phyloP scores from a whole-genome alignment of 2,888 invertebrate species.

The Sepiola atlantica region DNA sequence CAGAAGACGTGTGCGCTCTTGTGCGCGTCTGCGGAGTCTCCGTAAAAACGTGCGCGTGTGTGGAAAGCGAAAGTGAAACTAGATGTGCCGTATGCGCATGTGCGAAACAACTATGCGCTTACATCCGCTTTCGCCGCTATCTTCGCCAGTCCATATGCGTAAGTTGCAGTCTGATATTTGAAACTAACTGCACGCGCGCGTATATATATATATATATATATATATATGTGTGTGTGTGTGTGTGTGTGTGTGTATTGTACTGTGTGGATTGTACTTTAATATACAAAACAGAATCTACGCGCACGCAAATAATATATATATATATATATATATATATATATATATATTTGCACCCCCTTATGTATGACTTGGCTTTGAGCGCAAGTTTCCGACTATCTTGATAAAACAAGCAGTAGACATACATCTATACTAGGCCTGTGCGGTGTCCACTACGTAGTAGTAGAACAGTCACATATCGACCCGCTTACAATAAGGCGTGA shows the following conservation, averaged over 20 bases:
- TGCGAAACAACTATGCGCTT: neutral
- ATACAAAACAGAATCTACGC: neutral
- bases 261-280: neutral
- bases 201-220: neutral
- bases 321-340: neutral
- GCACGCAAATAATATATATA: neutral
- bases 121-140: neutral
- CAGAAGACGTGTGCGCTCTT: neutral
- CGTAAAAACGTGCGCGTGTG: neutral
- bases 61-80: conserved; percentile 1
- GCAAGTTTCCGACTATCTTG: neutral
- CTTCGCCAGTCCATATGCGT: neutral
- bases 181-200: neutral
- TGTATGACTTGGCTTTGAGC: no score
- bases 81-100: conserved; percentile 18
- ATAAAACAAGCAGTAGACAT: neutral
- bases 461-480: neutral
- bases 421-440: neutral
- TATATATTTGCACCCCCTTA: no score
- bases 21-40: neutral
- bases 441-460: neutral
- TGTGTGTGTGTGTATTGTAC: no score
- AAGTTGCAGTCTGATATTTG: neutral
- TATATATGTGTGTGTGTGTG: neutral
- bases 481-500: neutral